Evolutionary conservation across 1,140 invertebrate species (phyloP).

Genomic region (Listronotus oregonensis): DNA sequence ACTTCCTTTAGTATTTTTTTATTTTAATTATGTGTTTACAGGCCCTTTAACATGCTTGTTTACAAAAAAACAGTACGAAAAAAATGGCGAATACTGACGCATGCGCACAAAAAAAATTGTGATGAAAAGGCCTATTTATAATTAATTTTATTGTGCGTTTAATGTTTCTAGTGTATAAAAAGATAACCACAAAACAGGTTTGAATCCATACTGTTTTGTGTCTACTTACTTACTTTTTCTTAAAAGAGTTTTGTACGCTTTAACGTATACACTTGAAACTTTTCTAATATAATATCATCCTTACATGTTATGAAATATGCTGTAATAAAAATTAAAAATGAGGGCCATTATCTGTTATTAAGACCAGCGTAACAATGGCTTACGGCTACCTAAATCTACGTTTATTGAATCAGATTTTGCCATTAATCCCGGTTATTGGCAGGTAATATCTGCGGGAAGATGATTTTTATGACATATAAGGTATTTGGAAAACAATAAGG

Average conservation of each 20-base stretch:
- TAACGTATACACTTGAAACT: constrained; percentile 17
- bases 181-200: too few species aligned
- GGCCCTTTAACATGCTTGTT: too few species aligned
- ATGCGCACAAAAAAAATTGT: too few species aligned
- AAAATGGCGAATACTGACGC: too few species aligned
- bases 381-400: constrained; percentile 32
- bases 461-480: constrained; percentile 49
- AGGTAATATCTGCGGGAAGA: constrained; percentile 44
- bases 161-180: too few species aligned
- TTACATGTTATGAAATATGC: constrained; percentile 13
- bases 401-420: constrained; percentile 44
- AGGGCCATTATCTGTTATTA: constrained; percentile 37
- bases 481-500: constrained; percentile 35
- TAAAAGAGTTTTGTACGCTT: neutral
- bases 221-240: neutral
- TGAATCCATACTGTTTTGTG: neutral
- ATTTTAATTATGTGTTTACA: too few species aligned
- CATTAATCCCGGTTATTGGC: constrained; percentile 50
- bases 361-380: constrained; percentile 26
- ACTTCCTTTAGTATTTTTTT: too few species aligned
- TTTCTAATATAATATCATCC: constrained; percentile 25
- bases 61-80: too few species aligned
- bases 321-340: constrained; percentile 38
- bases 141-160: too few species aligned
- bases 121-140: too few species aligned